These are phyloP conservation scores for Orchestia grillus DNA, from an alignment of 1,140 invertebrate genomes.

Conservation along the genomic window DNA sequence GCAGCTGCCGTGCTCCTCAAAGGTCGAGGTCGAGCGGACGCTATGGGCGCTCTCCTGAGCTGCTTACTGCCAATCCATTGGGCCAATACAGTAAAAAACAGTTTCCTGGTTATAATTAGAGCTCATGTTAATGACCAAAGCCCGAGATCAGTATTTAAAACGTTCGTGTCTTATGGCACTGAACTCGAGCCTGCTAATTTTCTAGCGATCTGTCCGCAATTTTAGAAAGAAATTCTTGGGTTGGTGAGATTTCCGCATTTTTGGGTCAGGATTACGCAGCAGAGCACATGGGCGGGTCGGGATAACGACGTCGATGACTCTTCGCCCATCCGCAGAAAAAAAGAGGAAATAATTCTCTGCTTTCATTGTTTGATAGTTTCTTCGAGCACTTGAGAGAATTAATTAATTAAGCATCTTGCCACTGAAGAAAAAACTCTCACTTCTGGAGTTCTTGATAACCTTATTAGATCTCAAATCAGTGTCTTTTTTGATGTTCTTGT, in stretches of 20 bases:
- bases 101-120: conserved; percentile 44
- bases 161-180: conserved; percentile 28
- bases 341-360: neutral
- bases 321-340: neutral
- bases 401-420: neutral
- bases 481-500: neutral
- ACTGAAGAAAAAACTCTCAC: neutral
- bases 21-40: conserved; percentile 42
- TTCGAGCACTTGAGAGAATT: neutral
- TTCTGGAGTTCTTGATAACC: neutral
- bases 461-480: neutral
- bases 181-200: neutral
- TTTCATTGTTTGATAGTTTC: neutral
- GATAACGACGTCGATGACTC: neutral
- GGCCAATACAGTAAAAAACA: neutral
- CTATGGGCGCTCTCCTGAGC: neutral
- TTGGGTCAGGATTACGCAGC: neutral
- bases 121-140: conserved; percentile 18
- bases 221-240: neutral
- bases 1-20: neutral
- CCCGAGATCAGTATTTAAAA: neutral
- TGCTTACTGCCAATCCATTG: conserved; percentile 3
- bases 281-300: neutral
- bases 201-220: neutral
- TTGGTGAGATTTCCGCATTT: conserved; percentile 12